Percentiles rank a stretch among this genome's conserved stretches.
Evolutionary conservation across 2,113 vertebrate genomes (phyloP).

Genomic region (Diadophis punctatus): DNA sequence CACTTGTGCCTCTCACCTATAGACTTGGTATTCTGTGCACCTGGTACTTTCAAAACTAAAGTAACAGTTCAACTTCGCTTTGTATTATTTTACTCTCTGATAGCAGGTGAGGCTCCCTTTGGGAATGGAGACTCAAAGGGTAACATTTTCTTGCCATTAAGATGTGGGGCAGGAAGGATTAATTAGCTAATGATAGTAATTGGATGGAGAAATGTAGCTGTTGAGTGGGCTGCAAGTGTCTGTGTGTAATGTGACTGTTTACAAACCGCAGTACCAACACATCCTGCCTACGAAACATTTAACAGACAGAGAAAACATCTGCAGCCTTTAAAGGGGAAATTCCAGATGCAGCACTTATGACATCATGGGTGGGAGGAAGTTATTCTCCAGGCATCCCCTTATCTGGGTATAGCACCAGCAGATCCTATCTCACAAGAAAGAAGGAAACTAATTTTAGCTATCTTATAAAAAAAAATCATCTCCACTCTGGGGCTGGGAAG

Average conservation of each 20-base stretch:
- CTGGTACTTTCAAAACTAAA: background rate
- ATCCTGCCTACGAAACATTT: conserved; percentile 4
- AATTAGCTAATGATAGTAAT: conserved; percentile 31
- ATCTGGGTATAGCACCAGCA: background rate
- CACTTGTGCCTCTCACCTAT: background rate
- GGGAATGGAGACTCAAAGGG: background rate
- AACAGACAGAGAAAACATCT: conserved; percentile 21
- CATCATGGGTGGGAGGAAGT: background rate
- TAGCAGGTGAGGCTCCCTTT: background rate
- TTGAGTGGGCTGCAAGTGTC: background rate
- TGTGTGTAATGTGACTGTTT: background rate
- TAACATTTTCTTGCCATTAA: background rate
- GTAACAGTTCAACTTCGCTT: background rate
- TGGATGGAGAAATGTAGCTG: conserved; percentile 6
- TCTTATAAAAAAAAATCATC: background rate
- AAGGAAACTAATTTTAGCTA: background rate
- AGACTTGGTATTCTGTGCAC: background rate
- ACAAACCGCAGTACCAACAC: conserved; percentile 19
- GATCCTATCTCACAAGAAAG: background rate
- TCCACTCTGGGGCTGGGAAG: background rate
- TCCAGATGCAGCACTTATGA: conserved; percentile 11
- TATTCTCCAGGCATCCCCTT: background rate
- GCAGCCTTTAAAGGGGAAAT: conserved; percentile 26
- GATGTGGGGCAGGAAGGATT: conserved; percentile 3
- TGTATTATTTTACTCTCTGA: background rate